phyloP scores from a whole-genome alignment of 1,140 invertebrate genomes.

The Lepidurus packardi region DNA sequence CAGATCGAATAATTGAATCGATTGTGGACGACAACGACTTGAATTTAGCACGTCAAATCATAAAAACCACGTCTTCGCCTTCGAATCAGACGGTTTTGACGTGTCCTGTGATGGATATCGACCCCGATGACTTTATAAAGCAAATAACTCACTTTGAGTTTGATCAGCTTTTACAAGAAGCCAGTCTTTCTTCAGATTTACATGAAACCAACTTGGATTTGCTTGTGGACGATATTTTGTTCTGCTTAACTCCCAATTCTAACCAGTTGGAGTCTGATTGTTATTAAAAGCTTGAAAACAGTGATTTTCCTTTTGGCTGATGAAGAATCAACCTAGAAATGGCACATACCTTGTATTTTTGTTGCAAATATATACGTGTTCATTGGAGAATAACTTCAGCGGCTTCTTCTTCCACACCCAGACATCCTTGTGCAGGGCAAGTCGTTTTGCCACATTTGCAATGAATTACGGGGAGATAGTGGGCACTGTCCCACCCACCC shows the following conservation, averaged over 20 bases:
- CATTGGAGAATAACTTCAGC: slow-evolving; percentile 4
- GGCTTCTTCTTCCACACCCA: background rate
- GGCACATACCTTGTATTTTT: background rate
- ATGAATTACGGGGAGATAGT: slow-evolving; percentile 49
- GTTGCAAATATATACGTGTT: background rate
- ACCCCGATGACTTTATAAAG: slow-evolving; percentile 26
- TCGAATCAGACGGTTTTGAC: slow-evolving; percentile 5
- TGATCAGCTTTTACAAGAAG: background rate
- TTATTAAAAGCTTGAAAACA: slow-evolving; percentile 14
- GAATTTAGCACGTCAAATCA: slow-evolving; percentile 48
- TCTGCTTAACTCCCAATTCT: slow-evolving; percentile 21
- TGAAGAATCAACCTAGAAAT: background rate
- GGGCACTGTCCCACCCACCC: slow-evolving; percentile 87
- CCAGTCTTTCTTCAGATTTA: slow-evolving; percentile 29
- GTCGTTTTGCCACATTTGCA: slow-evolving; percentile 35
- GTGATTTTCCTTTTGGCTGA: background rate
- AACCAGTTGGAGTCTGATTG: background rate
- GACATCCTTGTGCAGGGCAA: background rate
- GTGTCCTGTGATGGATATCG: background rate
- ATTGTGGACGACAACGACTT: slow-evolving; percentile 53
- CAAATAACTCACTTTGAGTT: slow-evolving; percentile 27
- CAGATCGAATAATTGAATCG: slow-evolving; percentile 48
- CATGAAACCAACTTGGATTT: slow-evolving; percentile 27
- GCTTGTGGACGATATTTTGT: slow-evolving; percentile 25
- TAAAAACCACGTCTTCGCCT: background rate